Conservation (phyloP, 2,113 vertebrate species). For the Passerina amoena region DNA sequence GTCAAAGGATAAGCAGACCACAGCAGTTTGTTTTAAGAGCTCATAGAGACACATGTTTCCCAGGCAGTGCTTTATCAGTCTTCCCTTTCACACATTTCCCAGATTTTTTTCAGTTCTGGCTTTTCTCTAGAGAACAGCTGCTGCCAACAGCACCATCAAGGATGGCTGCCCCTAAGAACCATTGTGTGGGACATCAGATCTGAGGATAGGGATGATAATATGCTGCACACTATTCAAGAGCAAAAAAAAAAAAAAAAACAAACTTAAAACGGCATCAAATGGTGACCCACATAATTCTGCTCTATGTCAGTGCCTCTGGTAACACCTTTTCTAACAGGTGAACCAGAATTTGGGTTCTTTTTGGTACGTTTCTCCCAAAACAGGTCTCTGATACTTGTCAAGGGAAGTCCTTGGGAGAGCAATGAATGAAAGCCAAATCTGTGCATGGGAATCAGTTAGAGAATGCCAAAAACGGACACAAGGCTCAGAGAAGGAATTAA, state of each 20-base stretch:
- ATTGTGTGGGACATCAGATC: neutral
- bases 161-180: neutral
- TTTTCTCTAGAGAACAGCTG: neutral
- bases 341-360: neutral
- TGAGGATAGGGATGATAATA: neutral
- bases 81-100: neutral
- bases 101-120: neutral
- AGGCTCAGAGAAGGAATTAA: neutral
- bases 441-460: accelerated
- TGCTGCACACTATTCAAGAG: neutral
- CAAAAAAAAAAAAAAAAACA: neutral
- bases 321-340: neutral
- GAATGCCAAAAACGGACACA: neutral
- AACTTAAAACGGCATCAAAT: neutral
- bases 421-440: neutral
- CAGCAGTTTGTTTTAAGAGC: neutral
- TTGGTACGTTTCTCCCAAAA: neutral
- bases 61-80: neutral
- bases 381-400: neutral
- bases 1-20: conserved; percentile 42
- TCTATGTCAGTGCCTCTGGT: neutral
- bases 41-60: neutral
- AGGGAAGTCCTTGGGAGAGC: neutral
- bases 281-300: neutral
- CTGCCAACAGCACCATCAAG: neutral